Percentiles rank a stretch among this genome's conserved stretches.
Evolutionary conservation across 2,113 vertebrate species (phyloP).

Genomic region (Pseudorectes ferrugineus): DNA sequence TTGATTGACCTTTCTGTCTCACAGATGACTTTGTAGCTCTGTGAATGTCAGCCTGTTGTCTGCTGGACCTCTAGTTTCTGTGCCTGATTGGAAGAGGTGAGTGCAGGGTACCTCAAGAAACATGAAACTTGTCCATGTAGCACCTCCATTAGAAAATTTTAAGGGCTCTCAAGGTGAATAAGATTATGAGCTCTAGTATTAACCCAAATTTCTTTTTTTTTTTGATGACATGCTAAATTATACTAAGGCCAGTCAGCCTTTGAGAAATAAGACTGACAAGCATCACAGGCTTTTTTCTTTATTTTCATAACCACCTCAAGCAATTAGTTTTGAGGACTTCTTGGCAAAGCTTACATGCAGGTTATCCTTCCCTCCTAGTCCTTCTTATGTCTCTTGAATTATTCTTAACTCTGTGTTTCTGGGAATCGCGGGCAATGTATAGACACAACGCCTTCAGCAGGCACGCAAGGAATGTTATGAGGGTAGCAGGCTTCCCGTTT

Average conservation of each 20-base stretch:
- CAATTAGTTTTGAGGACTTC: neutral
- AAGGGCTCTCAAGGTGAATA: neutral
- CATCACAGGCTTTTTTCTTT: neutral
- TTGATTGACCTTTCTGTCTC: neutral
- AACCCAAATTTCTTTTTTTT: neutral
- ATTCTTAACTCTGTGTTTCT: neutral
- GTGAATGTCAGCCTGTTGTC: neutral
- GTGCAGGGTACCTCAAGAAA: neutral
- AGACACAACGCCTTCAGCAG: neutral
- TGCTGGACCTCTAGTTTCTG: neutral
- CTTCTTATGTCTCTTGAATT: neutral
- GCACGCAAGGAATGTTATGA: slow-evolving; percentile 17
- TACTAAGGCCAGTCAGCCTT: neutral
- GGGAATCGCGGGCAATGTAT: neutral
- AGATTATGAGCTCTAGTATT: neutral
- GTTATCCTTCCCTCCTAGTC: neutral
- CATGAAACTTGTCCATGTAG: neutral
- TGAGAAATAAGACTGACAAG: neutral
- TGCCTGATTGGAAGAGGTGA: neutral
- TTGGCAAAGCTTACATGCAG: neutral
- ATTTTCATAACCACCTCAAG: neutral
- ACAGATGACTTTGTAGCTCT: neutral
- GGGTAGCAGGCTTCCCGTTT: neutral
- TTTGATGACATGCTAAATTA: fast-evolving
- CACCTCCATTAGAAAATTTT: neutral